phyloP scores from a whole-genome alignment of 2,113 vertebrate genomes.

The Alexandromys fortis region DNA sequence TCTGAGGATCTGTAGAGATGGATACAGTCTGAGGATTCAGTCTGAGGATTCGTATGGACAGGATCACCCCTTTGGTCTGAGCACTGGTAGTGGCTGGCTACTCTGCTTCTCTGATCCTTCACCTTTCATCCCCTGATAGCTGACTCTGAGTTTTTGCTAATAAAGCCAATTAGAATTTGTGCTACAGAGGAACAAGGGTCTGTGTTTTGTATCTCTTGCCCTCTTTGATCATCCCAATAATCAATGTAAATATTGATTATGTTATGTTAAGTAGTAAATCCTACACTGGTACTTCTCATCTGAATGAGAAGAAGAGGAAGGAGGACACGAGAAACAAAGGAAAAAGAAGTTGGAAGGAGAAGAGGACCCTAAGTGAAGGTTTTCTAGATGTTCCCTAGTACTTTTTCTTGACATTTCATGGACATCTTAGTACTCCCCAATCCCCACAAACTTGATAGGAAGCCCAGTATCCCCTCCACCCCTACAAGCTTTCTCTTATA shows the following conservation, averaged over 20 bases:
- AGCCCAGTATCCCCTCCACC: neutral
- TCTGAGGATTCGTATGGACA: no score
- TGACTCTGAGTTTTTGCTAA: no score
- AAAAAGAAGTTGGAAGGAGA: neutral
- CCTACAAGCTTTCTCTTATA: accelerated
- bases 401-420: neutral
- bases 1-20: no score
- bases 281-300: neutral
- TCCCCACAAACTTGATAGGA: neutral
- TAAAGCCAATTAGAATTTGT: no score
- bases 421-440: neutral
- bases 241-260: neutral
- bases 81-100: no score
- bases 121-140: no score
- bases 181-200: neutral
- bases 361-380: accelerated
- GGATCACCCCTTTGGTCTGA: no score
- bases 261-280: neutral
- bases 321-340: neutral
- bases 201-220: neutral
- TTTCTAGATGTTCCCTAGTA: neutral
- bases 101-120: no score
- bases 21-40: no score
- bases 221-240: neutral
- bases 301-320: neutral